Evolutionary conservation across 1,140 invertebrate species (phyloP), one percentile per base, ranked within the genome.

Genomic region (Hylyphantes graminicola): DNA sequence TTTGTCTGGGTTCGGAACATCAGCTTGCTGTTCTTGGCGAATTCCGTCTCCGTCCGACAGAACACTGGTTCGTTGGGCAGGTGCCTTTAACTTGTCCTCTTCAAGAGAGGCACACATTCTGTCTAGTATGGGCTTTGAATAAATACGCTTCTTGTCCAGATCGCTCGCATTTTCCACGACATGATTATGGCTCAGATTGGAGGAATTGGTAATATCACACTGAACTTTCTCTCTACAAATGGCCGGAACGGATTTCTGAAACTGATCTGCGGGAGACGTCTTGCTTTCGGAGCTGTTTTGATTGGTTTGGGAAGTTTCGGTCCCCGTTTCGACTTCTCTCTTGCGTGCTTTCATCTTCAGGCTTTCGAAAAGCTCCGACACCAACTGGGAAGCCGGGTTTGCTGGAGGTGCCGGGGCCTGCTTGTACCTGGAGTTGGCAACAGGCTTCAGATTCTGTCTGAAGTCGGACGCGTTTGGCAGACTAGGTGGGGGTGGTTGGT

Each of bases 181-280:
- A 75, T 83, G 80, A 72, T 86, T 87, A 59, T 87, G 81, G n/a
- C 86, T 88, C 53, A 89, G 76, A 59, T 12, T 50, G 13, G 50
- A 15, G 51, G 70, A 48, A 63, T 83, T 72, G n/a, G 48, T 9
- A 35, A 48, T 83, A 79, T 90, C 89, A 21, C 89, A 89, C 75
- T 89, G 64, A 61, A 57, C 11, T 70, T 61, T 76, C 59, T 84
- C 73, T 19, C 74, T 68, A 19, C 64, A 79, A 48, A 79, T 51
- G 48, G 6, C 54, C 21, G 59, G 48, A 35, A 61, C 19, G 50
- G n/a, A 54, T 63, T 85, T 78, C 13, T 51, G 67, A 72, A 61
- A 21, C 13, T 75, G 80, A 64, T 83, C 80, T 21, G 55, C 19
- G 9, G 80, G 70, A 48, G 80, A 75, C 50, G 35, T 19, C 67